Evolutionary conservation across 2,113 vertebrate species (phyloP).

Genomic region (Centropus bengalensis): DNA sequence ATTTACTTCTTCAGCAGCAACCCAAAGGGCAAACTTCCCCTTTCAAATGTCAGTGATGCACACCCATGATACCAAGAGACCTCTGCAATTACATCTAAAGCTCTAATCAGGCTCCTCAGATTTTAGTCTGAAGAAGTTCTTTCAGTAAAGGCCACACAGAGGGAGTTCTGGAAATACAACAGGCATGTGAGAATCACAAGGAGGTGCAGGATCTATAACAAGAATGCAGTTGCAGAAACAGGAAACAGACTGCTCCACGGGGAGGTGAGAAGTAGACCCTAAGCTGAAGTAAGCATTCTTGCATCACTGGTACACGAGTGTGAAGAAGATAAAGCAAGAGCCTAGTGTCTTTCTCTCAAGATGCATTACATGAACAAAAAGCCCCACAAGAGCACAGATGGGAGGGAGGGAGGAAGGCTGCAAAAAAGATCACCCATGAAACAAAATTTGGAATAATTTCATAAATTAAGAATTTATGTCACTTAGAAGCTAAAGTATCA

Average conservation of each 20-base stretch:
- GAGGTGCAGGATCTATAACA: neutral
- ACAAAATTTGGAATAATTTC: neutral
- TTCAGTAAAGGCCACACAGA: neutral
- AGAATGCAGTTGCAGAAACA: neutral
- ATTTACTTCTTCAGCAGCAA: neutral
- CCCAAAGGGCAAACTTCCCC: neutral
- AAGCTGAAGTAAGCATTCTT: neutral
- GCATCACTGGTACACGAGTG: neutral
- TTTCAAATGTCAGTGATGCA: neutral
- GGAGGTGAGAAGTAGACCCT: neutral
- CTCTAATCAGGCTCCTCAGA: rapidly evolving
- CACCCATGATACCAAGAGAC: neutral
- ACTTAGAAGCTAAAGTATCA: neutral
- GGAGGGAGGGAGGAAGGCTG: no score
- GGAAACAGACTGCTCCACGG: neutral
- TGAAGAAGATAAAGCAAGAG: neutral
- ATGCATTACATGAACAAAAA: neutral
- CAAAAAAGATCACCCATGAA: neutral
- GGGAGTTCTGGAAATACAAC: neutral
- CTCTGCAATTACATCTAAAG: neutral
- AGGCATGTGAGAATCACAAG: slow-evolving; percentile 29
- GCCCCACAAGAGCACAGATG: neutral
- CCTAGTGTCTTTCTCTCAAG: neutral
- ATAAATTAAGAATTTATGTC: neutral
- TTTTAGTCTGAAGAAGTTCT: neutral